Evolutionary conservation across 2,888 invertebrate genomes (phyloP).

Genomic region (Caenorhabditis imperialis): DNA sequence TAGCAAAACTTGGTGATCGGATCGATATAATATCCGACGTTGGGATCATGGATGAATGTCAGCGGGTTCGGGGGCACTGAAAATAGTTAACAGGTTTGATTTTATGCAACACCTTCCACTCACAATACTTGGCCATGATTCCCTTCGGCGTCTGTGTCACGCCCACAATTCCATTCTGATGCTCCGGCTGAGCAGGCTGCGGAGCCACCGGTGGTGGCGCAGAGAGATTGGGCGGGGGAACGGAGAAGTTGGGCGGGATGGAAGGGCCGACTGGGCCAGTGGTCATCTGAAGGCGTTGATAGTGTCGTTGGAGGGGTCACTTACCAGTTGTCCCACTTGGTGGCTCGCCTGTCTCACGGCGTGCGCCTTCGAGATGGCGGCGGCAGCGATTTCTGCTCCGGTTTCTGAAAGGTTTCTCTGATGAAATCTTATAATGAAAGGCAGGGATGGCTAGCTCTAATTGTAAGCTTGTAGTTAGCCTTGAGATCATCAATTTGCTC

Average conservation of each 20-base stretch:
- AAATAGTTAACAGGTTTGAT: slow-evolving; percentile 24
- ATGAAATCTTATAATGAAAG: no score
- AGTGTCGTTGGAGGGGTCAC: not conserved
- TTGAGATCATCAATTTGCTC: no score
- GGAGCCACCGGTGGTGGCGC: slow-evolving; percentile 1
- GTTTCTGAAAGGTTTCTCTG: slow-evolving; percentile 64
- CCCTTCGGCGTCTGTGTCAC: slow-evolving; percentile 61
- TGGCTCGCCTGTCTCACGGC: slow-evolving; percentile 46
- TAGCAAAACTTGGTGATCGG: slow-evolving; percentile 93
- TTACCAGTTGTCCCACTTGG: slow-evolving; percentile 43
- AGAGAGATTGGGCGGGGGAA: slow-evolving; percentile 44
- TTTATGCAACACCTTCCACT: not conserved
- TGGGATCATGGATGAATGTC: slow-evolving; percentile 92
- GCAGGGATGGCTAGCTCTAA: no score
- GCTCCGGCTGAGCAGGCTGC: slow-evolving; percentile 12
- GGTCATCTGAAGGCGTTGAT: slow-evolving; percentile 17
- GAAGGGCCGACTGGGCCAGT: not conserved
- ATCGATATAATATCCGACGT: slow-evolving; percentile 96
- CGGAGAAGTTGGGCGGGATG: slow-evolving; percentile 37
- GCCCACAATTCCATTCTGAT: slow-evolving; percentile 57
- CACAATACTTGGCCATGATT: slow-evolving; percentile 62
- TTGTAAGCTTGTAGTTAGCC: no score
- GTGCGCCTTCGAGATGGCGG: slow-evolving; percentile 54
- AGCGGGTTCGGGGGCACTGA: slow-evolving; percentile 86
- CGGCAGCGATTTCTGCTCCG: slow-evolving; percentile 66